Base-by-base conservation (phyloP, 2,888 invertebrate species). In the Apamea epomidion region DNA sequence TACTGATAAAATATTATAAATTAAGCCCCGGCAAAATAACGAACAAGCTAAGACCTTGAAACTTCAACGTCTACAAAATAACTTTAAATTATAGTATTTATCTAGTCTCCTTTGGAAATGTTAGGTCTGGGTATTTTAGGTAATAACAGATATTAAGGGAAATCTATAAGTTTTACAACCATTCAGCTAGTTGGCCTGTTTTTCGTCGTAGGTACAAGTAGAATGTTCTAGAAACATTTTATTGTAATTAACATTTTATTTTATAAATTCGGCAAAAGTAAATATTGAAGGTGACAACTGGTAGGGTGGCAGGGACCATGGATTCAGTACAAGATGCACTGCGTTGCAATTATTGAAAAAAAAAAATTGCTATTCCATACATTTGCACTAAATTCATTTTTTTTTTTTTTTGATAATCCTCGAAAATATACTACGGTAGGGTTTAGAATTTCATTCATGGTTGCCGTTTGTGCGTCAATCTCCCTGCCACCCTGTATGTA, bases 141-240 rank as follows among this genome's bases (percentile, higher is more conserved):
- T 68, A 68, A 48, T 58, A 21, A 68, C 18, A 48, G 25, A 8
- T 37, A 67, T n/a, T 42, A 42, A 21, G 16, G 2, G 25, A 54
- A 60, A 37, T 37, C n/a, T 65, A 48, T 70, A 32, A 16, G 37
- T 18, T 45, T n/a, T 45, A n/a, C 2, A 32, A 37, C 12, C 10
- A 7, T 32, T 51, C 2, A 32, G 0, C 18, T 67, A 14, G 48
- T 12, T 51, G 2, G 12, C 18, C 12, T 32, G 25, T 14, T n/a
- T 8, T 48, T 16, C 18, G 5, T 45, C 14, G 5, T 10, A 25
- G 29, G 18, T 16, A 42, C n/a, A 12, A 42, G 4, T 45, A n/a
- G 21, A 65, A 78, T 18, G 54, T 81, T 70, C n/a, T n/a, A 54
- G 14, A 48, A 67, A 32, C 5, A 42, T n/a, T 81, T 64, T 32